Base-by-base conservation (phyloP, 2,797 vertebrate species). In the Mormyrus hasselquistii region DNA sequence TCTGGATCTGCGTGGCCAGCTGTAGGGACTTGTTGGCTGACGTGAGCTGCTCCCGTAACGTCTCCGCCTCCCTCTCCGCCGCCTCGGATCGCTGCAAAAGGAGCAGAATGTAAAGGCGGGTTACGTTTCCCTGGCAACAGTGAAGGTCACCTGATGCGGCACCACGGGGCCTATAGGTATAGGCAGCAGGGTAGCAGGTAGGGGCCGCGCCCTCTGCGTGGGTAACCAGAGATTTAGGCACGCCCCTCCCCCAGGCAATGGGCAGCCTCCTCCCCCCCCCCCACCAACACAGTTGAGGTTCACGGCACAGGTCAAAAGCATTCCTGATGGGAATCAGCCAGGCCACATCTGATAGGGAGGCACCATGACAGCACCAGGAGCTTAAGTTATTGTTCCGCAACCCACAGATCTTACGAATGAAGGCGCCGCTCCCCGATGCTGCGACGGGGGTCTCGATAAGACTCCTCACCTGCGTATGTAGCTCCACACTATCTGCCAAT, bases 1-100 rank as follows among this genome's bases (percentile, higher is more conserved):
- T 96, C 94, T 96, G 96, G 93, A 96, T 95, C 95, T 97, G 96
- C 0, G 95, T 96, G 89, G 96, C 96, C 88, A 96, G 95, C 83
- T 97, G 96, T 91, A 97, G 95, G 93, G 96, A 97, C 94, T 96
- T 96, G 94, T 95, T 96, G 91, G 96, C 96, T 5, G 96, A 97
- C 0, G 96, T 95, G 91, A 98, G 96, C 94, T 97, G 97, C 92
- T 97, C 97, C 93, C 95, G 94, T 92, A 97, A 95, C 92, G 94
- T 95, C 94, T 97, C 97, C 6, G 96, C 96, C 93, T 97, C 97
- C 94, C 96, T 96, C 94, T 97, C 97, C 41, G 97, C 96, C 90
- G 94, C 95, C 94, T 97, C 97, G 93, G 97, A 96, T 95, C 97
- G 97, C 97, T 97, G 95, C 92, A 93, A 93, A 93, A 93, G 22